These are phyloP conservation scores for Hofmannophila pseudospretella DNA, from an alignment of 2,888 invertebrate genomes.

Conservation along the genomic window DNA sequence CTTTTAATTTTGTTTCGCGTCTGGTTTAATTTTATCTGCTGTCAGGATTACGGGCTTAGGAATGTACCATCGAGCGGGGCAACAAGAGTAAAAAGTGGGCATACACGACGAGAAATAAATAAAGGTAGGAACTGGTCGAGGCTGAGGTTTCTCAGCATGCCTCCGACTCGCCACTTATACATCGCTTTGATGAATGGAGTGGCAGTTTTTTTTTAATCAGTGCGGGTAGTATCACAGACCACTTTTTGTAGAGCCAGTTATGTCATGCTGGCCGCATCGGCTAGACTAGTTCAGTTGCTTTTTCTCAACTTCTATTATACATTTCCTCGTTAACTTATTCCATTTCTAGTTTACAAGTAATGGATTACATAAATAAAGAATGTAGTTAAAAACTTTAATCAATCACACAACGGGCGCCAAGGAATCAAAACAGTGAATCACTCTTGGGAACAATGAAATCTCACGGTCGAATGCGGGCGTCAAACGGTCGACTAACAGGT, in stretches of 20 bases:
- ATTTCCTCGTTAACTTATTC: constrained; percentile 8
- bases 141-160: constrained; percentile 60
- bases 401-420: constrained; percentile 53
- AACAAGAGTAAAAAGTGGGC: constrained; percentile 66
- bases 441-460: constrained; percentile 64
- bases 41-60: constrained; percentile 76
- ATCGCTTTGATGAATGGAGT: constrained; percentile 62
- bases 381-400: constrained; percentile 56
- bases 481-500: constrained; percentile 65
- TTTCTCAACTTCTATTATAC: constrained; percentile 21
- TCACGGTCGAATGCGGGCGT: constrained; percentile 73
- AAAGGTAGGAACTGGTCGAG: constrained; percentile 67
- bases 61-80: constrained; percentile 63
- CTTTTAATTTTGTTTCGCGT: constrained; percentile 77
- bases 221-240: constrained; percentile 39
- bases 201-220: constrained; percentile 49
- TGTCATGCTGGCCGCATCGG: constrained; percentile 24
- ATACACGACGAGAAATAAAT: constrained; percentile 72
- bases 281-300: constrained; percentile 13
- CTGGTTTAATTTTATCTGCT: constrained; percentile 77
- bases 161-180: constrained; percentile 38
- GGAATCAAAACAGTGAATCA: constrained; percentile 67
- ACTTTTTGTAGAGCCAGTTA: constrained; percentile 37
- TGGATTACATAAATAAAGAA: constrained; percentile 25
- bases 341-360: constrained; percentile 17